These are phyloP conservation scores for Drosophila maculinotata DNA, from an alignment of 2,888 invertebrate species.

Conservation along the genomic window DNA sequence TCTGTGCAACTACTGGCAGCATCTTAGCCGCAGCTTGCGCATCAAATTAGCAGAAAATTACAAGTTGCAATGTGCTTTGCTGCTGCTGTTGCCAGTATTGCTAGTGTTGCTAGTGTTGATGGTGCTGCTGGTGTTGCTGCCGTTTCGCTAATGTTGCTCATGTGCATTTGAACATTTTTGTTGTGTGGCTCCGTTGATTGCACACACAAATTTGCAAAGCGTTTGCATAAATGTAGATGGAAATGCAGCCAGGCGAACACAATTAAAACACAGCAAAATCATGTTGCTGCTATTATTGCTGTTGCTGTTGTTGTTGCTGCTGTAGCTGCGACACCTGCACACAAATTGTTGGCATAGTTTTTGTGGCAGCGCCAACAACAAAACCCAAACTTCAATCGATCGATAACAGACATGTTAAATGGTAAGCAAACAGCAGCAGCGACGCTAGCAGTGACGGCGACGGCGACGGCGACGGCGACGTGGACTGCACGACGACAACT, in stretches of 20 bases:
- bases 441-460: conserved; percentile 11
- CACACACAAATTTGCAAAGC: conserved; percentile 47
- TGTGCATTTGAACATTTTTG: conserved; percentile 45
- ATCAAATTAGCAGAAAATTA: conserved; percentile 78
- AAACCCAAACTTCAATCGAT: conserved; percentile 39
- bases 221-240: conserved; percentile 51
- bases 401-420: conserved; percentile 60
- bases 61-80: conserved; percentile 43
- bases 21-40: conserved; percentile 50
- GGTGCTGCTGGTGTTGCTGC: conserved; percentile 3
- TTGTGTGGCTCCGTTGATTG: conserved; percentile 46
- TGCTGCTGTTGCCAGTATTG: conserved; percentile 25
- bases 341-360: conserved; percentile 62
- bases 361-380: conserved; percentile 20
- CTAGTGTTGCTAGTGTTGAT: background rate
- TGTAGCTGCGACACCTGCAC: conserved; percentile 45
- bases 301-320: conserved; percentile 15
- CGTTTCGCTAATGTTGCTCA: conserved; percentile 53
- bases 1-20: conserved; percentile 33
- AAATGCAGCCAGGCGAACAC: conserved; percentile 37
- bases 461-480: conserved; percentile 8
- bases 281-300: conserved; percentile 13
- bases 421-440: conserved; percentile 15
- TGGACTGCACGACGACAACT: conserved; percentile 21
- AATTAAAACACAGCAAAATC: conserved; percentile 40